Evolutionary conservation across 1,140 invertebrate species (phyloP), one percentile per base, ranked within the genome.

Genomic region (Euwallacea similis): DNA sequence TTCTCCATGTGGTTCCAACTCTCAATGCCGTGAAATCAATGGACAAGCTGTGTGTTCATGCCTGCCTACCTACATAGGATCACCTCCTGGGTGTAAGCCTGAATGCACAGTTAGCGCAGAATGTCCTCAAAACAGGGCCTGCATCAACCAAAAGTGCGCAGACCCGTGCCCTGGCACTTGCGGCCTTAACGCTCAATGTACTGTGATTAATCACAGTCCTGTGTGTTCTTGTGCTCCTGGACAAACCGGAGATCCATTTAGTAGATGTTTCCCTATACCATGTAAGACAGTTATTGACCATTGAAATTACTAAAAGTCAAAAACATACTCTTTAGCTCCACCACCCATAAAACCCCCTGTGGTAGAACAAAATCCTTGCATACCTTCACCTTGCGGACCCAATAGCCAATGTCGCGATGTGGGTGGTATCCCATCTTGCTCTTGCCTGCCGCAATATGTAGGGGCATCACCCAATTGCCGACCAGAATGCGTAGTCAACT

Each of bases 331-430:
- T 75, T 55, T 46, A 76, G 74, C 56, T 46, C 66, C 71, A 41
- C n/a, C 82, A 83, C 66, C 80, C 82, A 75, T 69, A 59, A 55
- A 61, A 62, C 65, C 66, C n/a, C 69, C 73, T 71, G 72, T 82
- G 7, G 77, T 84, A 75, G 74, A 79, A 41, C 76, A 80, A 47
- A 86, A 92, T 80, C 90, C 91, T 43, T 93, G 91, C 80, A 81
- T 88, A 11, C 90, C 91, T 42, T 88, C 88, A 42, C 91, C 90
- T 42, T 93, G 91, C 81, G 91, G 91, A n/a, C 83, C 87, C 10
- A 86, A 88, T 77, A 88, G 86, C 77, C 83, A 88, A 77, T 90
- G 88, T 77, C 81, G 85, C 78, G 85, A 87, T 75, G 80, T 84
- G 11, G 85, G 85, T 72, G 84, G 81, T 42, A 82, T 85, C 75